phyloP scores from a whole-genome alignment of 2,888 invertebrate genomes.

The Leptinotarsa peninsularis region DNA sequence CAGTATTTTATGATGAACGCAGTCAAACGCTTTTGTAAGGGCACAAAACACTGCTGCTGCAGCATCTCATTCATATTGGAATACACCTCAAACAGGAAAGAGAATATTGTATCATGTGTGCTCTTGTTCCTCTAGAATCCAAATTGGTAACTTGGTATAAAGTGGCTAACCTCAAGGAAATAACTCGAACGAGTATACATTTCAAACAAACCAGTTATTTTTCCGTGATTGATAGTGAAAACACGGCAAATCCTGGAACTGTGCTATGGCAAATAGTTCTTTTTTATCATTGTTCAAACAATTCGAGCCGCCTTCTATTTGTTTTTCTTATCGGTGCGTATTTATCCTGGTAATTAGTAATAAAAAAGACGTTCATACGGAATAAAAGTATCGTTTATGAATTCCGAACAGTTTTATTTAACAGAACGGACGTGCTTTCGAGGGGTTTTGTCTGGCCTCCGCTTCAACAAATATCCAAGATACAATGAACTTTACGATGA shows the following conservation, averaged over 20 bases:
- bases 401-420: conserved; percentile 11
- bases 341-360: conserved; percentile 12
- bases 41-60: too few species aligned
- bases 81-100: too few species aligned
- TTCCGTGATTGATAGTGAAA: not conserved
- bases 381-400: conserved; percentile 2
- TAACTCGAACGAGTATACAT: too few species aligned
- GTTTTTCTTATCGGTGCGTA: not conserved
- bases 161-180: too few species aligned
- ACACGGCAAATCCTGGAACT: conserved; percentile 3
- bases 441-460: conserved; percentile 6
- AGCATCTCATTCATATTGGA: too few species aligned
- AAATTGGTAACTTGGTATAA: too few species aligned
- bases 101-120: too few species aligned
- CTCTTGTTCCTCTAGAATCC: too few species aligned
- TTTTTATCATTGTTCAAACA: conserved; percentile 11
- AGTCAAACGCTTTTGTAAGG: too few species aligned
- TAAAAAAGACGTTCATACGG: conserved; percentile 7
- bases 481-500: conserved; percentile 13
- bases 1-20: too few species aligned
- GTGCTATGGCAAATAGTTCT: not conserved
- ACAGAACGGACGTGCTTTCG: conserved; percentile 1
- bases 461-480: conserved; percentile 3
- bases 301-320: conserved; percentile 9
- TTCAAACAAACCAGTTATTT: not conserved